A percentile compares a stretch with the other conserved stretches of the same genome.
phyloP scores from a whole-genome alignment of 1,140 invertebrate species.

The Leptinotarsa defecta region DNA sequence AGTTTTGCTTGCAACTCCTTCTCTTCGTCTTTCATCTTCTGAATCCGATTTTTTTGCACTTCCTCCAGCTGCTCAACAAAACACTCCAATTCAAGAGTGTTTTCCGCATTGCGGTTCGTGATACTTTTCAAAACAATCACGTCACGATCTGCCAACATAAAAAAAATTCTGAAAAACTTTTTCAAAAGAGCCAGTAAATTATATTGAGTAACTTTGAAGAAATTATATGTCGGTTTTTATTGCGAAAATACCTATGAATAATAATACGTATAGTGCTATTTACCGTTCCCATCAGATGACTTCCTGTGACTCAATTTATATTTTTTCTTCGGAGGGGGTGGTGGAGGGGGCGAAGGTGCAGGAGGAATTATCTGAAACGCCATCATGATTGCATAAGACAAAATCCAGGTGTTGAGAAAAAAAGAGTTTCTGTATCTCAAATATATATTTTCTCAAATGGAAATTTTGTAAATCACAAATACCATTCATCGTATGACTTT shows the following conservation, averaged over 20 bases:
- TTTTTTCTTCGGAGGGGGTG: slow-evolving; percentile 50
- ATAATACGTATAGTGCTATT: neutral
- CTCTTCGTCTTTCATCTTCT: slow-evolving; percentile 39
- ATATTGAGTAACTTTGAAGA: slow-evolving; percentile 15
- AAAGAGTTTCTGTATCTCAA: too few relatives aligned
- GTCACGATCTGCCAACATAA: slow-evolving; percentile 44
- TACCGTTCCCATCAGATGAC: slow-evolving; percentile 51
- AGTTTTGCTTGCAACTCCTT: slow-evolving; percentile 37
- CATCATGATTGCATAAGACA: too few relatives aligned
- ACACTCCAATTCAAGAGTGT: slow-evolving; percentile 47
- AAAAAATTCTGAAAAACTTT: too few relatives aligned
- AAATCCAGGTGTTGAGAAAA: too few relatives aligned
- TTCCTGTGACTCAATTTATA: slow-evolving; percentile 51
- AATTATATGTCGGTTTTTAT: too few relatives aligned
- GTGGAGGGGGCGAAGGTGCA: slow-evolving; percentile 8
- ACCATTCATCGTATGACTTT: too few relatives aligned
- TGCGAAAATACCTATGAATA: too few relatives aligned
- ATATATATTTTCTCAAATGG: too few relatives aligned
- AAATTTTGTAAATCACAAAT: too few relatives aligned
- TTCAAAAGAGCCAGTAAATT: neutral
- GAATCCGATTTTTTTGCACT: slow-evolving; percentile 36
- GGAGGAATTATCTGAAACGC: slow-evolving; percentile 34
- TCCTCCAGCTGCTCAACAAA: slow-evolving; percentile 46
- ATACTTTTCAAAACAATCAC: slow-evolving; percentile 50
- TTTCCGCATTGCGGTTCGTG: slow-evolving; percentile 41